Base-by-base conservation (phyloP, 2,888 invertebrate species). In the Brachycybe producta region DNA sequence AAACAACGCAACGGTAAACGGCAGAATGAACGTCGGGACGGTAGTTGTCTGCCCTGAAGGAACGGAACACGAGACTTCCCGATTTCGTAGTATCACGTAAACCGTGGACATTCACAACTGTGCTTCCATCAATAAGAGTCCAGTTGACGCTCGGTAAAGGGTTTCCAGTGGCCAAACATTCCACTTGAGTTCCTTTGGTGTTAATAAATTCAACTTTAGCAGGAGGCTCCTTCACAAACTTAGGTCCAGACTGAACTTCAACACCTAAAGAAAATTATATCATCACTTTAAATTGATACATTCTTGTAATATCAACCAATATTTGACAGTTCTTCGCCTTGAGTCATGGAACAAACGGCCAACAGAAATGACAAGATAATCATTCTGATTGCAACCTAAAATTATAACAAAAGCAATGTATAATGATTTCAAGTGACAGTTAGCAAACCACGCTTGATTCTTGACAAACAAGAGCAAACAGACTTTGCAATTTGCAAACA, bases 1-100 rank as follows among this genome's bases (percentile, higher is more conserved):
- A 30, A 8, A 34, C 49, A 5, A 21, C 26, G 23, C 49, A 49
- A 17, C 49, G 27, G 32, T 49, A 49, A 13, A 32, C 19, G 5
- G 41, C 49, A 17, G 38, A 23, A 21, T 49, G 49, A 19, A 49
- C 27, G 30, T 49, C 49, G 13, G 24, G 38, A 15, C 49, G 26
- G 30, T 40, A 49, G 8, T 49, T 26, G 8, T 49, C 40, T 23
- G 49, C 36, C 23, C 17, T 17, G 21, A 49, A 49, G 8, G 49
- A 15, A 19, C 21, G 19, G n/a, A 49, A 41, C 5, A 28, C 30
- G n/a, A 49, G 23, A 3, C 23, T 17, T 19, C 41, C 41, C 5
- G 15, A 27, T 3, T 30, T 7, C 15, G 17, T 19, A 7, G 41
- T 21, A 13, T 39, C 41, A 2, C 49, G 27, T 7, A 49, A 4